phyloP scores from a whole-genome alignment of 2,113 vertebrate genomes.

The Pseudorasbora parva region DNA sequence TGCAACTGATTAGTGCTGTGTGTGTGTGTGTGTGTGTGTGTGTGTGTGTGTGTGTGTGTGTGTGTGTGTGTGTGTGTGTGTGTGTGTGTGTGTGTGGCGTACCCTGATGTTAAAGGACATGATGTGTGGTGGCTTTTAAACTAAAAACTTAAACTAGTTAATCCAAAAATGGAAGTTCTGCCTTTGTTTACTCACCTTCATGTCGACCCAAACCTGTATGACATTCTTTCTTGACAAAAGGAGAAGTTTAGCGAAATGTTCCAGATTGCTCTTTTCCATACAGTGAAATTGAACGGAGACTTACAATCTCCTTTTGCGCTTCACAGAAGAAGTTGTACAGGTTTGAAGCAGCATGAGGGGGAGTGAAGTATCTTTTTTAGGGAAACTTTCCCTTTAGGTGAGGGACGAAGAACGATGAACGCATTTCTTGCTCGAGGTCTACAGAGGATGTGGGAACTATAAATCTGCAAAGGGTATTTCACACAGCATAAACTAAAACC shows the following conservation, averaged over 20 bases:
- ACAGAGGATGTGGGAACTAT: slow-evolving; percentile 26
- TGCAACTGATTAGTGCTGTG: neutral
- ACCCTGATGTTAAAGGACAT: neutral
- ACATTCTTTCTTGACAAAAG: neutral
- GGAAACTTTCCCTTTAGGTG: slow-evolving; percentile 13
- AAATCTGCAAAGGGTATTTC: slow-evolving; percentile 25
- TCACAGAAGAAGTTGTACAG: neutral
- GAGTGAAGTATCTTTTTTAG: neutral
- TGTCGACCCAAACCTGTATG: neutral
- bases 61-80: neutral
- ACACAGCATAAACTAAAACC: slow-evolving; percentile 19
- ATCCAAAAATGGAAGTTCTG: neutral
- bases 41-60: slow-evolving; percentile 11
- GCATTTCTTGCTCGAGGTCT: neutral
- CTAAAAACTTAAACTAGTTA: neutral
- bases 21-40: neutral
- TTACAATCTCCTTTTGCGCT: neutral
- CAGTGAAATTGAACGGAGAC: neutral
- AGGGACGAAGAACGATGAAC: neutral
- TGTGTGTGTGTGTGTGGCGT: neutral
- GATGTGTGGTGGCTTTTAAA: neutral
- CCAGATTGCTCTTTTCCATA: neutral
- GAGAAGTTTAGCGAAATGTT: neutral
- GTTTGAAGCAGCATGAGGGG: neutral
- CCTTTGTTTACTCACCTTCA: neutral